Conservation (phyloP, 1,140 invertebrate genomes). For the Drosophila ambigua region DNA sequence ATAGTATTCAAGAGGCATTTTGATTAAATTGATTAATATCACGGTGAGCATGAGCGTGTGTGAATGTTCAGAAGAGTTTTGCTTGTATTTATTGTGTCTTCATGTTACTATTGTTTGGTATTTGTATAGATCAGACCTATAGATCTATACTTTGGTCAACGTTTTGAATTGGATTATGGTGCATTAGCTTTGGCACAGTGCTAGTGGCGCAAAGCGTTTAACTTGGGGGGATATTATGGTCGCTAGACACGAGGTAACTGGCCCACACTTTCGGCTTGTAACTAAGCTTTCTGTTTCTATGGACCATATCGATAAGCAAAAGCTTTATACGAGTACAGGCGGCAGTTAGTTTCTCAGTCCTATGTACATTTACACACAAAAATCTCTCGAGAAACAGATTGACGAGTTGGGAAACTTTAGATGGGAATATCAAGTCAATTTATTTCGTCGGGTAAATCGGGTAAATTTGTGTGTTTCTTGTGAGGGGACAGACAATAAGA, state of each 20-base stretch:
- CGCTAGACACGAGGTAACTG: not conserved
- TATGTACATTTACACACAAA: constrained; percentile 69
- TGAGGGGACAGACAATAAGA: constrained; percentile 67
- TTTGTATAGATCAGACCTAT: constrained; percentile 24
- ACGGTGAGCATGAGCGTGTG: constrained; percentile 84
- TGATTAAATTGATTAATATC: constrained; percentile 76
- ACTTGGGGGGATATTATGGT: constrained; percentile 23
- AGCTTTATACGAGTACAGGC: constrained; percentile 38
- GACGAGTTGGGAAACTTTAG: constrained; percentile 29
- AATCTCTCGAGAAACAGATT: constrained; percentile 48
- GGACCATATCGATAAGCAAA: constrained; percentile 30
- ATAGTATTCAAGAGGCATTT: constrained; percentile 71
- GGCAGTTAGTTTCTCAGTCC: constrained; percentile 55
- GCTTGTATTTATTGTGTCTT: constrained; percentile 59
- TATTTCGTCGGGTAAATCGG: constrained; percentile 36
- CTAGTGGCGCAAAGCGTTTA: constrained; percentile 40
- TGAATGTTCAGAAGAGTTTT: constrained; percentile 83
- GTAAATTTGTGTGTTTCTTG: constrained; percentile 23
- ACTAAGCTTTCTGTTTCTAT: constrained; percentile 39
- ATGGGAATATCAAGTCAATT: constrained; percentile 41
- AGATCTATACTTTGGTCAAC: constrained; percentile 52
- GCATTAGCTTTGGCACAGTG: constrained; percentile 35
- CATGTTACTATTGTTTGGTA: constrained; percentile 55
- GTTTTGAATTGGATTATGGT: constrained; percentile 42
- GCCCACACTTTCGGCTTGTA: constrained; percentile 43